Evolutionary conservation across 1,140 invertebrate genomes (phyloP), one percentile per base, ranked within the genome.

Genomic region (Drosophila yakuba): DNA sequence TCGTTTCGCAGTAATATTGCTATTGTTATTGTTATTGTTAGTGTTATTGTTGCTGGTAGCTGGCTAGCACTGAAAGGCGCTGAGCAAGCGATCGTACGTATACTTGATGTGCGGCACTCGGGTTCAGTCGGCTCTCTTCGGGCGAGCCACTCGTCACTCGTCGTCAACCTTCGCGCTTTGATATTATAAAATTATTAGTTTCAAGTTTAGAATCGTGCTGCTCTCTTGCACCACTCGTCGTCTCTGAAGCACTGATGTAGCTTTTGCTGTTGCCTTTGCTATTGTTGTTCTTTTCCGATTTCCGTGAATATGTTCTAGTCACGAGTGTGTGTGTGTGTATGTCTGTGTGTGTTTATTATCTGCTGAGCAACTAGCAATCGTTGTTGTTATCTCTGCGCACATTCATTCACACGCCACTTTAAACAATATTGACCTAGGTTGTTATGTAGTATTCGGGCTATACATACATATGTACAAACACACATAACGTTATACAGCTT

Each of bases 361-460:
- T 74, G 74, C 47, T 50, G 47, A 25, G 47, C 48, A 76, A 71
- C 77, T 71, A 71, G 52, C 76, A 71, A 62, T 78, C 58, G 61
- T 58, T 83, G 60, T 55, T 73, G 60, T n/a, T 64, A 66, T 55
- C 78, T 61, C 55, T 89, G 74, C 74, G 66, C 66, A 86, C 78
- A 89, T 69, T 81, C 74, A 85, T 69, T 81, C 74, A 85, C 80
- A 85, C 80, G 90, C 77, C 90, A 91, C 90, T 91, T 91, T 83
- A 84, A 91, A 90, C 90, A 91, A 81, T 91, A 91, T 91, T 91
- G 90, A 91, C 90, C 90, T 91, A 91, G 90, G 90, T 88, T 91
- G 78, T 74, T 74, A 47, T 58, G 43, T 15, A 28, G 32, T 32
- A 32, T 32, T 32, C 32, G 32, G 32, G 32, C 32, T 32, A 32